Conservation (phyloP, 2,113 vertebrate genomes). For the Phocoena phocoena region DNA sequence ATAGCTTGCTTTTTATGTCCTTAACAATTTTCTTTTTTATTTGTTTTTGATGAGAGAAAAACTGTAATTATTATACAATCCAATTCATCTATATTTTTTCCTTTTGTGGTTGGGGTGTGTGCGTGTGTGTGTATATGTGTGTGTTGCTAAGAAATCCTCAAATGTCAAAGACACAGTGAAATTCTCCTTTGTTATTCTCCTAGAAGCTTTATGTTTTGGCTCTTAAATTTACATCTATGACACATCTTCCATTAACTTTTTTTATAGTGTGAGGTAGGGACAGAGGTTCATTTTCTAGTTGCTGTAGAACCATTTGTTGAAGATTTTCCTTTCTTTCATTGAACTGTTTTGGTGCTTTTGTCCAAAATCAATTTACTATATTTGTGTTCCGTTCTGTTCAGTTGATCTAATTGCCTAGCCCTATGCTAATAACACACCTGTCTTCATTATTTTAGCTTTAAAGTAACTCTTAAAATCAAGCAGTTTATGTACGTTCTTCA, state of each 20-base stretch:
- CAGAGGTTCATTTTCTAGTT: background rate
- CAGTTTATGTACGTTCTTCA: constrained; percentile 1
- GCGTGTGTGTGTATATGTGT: background rate
- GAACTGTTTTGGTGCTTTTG: background rate
- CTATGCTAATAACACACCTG: background rate
- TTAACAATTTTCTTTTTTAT: background rate
- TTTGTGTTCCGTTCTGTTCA: background rate
- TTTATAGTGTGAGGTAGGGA: background rate
- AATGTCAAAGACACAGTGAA: background rate
- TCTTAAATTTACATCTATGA: background rate
- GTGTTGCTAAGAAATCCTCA: background rate
- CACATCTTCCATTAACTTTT: background rate
- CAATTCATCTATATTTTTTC: background rate
- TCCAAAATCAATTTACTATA: background rate
- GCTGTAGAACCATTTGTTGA: background rate
- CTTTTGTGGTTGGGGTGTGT: background rate
- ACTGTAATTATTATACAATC: background rate
- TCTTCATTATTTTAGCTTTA: background rate
- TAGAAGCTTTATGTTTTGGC: background rate
- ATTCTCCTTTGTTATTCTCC: background rate
- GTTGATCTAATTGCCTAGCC: background rate
- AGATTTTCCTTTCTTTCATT: background rate
- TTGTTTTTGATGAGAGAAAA: background rate
- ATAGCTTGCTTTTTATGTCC: background rate
- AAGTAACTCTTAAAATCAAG: constrained; percentile 10